Evolutionary conservation across 2,797 vertebrate genomes (phyloP), one percentile per base, ranked within the genome.

Genomic region (Hylomyscus alleni): DNA sequence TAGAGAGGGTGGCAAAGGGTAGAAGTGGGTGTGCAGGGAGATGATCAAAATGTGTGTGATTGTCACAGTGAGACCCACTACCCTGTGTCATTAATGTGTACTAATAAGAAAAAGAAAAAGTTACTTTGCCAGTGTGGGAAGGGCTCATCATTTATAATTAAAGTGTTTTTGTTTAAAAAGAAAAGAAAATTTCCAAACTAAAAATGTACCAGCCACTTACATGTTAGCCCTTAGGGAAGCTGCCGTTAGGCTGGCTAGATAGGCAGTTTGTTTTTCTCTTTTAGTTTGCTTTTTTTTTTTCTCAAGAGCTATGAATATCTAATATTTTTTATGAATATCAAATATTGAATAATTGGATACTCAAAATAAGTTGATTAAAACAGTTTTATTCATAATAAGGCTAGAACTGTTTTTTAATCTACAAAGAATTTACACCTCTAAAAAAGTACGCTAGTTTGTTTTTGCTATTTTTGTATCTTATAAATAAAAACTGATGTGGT

Each of bases 141-240:
- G 52, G 17, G 44, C 34, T 67, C 60, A 19, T 19, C 90, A 56
- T 87, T 91, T 76, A 47, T 87, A 86, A 84, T 29, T 81, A 91
- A 96, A 91, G 34, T 47, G 87, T 91, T 95, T 92, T 88, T 88
- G 52, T 97, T 95, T 80, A 84, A 47, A 95, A 96, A 90, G 58
- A 82, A 19, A 82, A 65, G 40, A 50, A 56, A 24, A 52, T 94
- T 96, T 93, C 20, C 31, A 83, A 89, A 78, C 14, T 94, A 69
- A 80, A 84, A 85, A 12, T 80, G 62, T 73, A 47, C 26, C 75
- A 1, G 78, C 13, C 80, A 91, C 19, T 40, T 85, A 11, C 6
- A 29, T 86, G 17, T 94, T 92, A 78, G 40, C 11, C 56, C 73
- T 78, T 19, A 69, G 69, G 78, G 56, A 93, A 94, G 88, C 29